A percentile compares a stretch with the other conserved stretches of the same genome.
phyloP scores from a whole-genome alignment of 2,888 invertebrate genomes.

The Netelia fuscicornis region DNA sequence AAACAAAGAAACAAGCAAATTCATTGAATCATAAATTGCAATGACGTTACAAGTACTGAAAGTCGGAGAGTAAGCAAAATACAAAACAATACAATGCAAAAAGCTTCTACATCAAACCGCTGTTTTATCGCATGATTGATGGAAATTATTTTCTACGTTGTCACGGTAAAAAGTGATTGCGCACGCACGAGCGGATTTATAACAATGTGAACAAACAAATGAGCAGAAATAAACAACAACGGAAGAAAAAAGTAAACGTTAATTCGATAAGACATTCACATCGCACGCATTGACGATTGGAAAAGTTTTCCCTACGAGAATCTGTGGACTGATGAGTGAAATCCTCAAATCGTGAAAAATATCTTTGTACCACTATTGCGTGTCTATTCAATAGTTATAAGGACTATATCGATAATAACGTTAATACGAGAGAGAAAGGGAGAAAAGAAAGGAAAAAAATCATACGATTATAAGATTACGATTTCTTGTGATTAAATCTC shows the following conservation, averaged over 20 bases:
- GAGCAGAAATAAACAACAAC: slow-evolving; percentile 11
- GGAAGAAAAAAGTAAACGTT: slow-evolving; percentile 28
- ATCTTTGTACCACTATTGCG: slow-evolving; percentile 79
- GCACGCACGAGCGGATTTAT: slow-evolving; percentile 40
- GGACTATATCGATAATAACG: slow-evolving; percentile 75
- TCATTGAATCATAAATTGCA: slow-evolving; percentile 67
- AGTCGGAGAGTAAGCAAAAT: slow-evolving; percentile 65
- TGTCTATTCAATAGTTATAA: slow-evolving; percentile 78
- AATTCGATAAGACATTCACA: slow-evolving; percentile 38
- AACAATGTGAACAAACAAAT: slow-evolving; percentile 32
- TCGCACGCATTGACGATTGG: slow-evolving; percentile 39
- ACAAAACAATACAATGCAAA: slow-evolving; percentile 63
- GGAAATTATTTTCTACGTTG: slow-evolving; percentile 51
- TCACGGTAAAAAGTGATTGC: slow-evolving; percentile 47
- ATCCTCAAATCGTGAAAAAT: slow-evolving; percentile 48
- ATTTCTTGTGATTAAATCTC: slow-evolving; percentile 73
- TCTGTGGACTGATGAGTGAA: slow-evolving; percentile 52
- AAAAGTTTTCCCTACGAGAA: slow-evolving; percentile 55
- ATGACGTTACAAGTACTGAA: slow-evolving; percentile 65
- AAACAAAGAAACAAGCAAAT: background rate
- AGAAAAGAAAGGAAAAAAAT: slow-evolving; percentile 38
- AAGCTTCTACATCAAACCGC: slow-evolving; percentile 37
- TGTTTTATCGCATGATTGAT: slow-evolving; percentile 50
- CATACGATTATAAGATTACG: slow-evolving; percentile 68
- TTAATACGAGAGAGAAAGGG: slow-evolving; percentile 56